Conservation (phyloP, 2,113 vertebrate genomes). For the Elgaria multicarinata region DNA sequence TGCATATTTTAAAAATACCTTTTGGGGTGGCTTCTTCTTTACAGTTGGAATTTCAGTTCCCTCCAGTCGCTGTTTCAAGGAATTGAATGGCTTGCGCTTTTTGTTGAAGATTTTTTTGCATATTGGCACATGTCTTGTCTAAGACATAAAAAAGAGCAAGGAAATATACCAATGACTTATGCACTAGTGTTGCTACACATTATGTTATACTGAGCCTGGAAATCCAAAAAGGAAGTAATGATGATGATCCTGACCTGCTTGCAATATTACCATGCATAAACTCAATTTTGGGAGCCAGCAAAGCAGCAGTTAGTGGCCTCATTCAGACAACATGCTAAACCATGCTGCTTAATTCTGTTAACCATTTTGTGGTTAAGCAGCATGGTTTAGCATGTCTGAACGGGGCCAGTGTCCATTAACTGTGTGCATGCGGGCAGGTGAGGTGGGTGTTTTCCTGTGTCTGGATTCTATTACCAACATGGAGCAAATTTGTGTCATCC, state of each 20-base stretch:
- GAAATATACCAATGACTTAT: neutral
- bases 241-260: neutral
- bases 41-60: slow-evolving; percentile 61
- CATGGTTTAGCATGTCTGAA: no score
- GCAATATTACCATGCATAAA: neutral
- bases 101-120: slow-evolving; percentile 68
- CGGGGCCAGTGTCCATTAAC: neutral
- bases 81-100: slow-evolving; percentile 72
- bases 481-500: neutral
- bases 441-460: neutral
- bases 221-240: neutral
- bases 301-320: no score
- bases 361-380: no score
- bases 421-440: no score
- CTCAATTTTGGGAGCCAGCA: neutral
- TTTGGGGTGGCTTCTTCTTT: slow-evolving; percentile 25
- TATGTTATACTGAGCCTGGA: slow-evolving; percentile 21
- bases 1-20: slow-evolving; percentile 37
- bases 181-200: neutral
- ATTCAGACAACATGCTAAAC: no score
- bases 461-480: neutral
- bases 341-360: no score
- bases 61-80: slow-evolving; percentile 68
- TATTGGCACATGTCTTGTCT: slow-evolving; percentile 70
- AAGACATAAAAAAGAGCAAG: slow-evolving; percentile 19